Conservation (phyloP, 1,140 invertebrate species). For the Alviniconcha marisindica region DNA sequence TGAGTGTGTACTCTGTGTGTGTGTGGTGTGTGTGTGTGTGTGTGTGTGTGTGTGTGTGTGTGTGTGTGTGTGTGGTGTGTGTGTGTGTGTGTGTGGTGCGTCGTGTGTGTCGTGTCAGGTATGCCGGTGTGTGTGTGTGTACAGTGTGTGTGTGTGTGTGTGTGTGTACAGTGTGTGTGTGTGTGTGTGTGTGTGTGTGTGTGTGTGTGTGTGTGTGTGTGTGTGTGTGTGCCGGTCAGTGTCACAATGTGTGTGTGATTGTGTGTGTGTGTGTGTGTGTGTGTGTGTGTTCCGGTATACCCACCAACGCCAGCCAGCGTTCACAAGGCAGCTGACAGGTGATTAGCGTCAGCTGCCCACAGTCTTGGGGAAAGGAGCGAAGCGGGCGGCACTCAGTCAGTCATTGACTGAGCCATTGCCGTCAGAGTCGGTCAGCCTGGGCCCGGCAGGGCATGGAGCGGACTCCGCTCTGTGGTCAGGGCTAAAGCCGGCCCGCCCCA, state of each 20-base stretch:
- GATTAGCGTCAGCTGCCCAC: no score
- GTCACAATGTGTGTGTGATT: not conserved
- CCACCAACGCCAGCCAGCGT: no score
- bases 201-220: not conserved
- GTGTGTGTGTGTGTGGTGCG: not conserved
- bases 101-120: not conserved
- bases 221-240: constrained; percentile 13
- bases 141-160: not conserved
- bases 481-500: no score
- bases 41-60: not conserved
- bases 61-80: not conserved
- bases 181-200: constrained; percentile 1
- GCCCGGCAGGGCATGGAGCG: no score
- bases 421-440: no score
- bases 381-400: no score
- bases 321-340: no score
- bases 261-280: not conserved
- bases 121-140: not conserved
- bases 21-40: not conserved
- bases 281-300: no score
- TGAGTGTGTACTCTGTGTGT: no score
- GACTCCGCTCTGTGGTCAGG: no score
- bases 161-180: not conserved
- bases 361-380: no score
- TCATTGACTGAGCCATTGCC: no score